Base-by-base conservation (phyloP, 2,113 vertebrate genomes). In the Cichladusa arquata region DNA sequence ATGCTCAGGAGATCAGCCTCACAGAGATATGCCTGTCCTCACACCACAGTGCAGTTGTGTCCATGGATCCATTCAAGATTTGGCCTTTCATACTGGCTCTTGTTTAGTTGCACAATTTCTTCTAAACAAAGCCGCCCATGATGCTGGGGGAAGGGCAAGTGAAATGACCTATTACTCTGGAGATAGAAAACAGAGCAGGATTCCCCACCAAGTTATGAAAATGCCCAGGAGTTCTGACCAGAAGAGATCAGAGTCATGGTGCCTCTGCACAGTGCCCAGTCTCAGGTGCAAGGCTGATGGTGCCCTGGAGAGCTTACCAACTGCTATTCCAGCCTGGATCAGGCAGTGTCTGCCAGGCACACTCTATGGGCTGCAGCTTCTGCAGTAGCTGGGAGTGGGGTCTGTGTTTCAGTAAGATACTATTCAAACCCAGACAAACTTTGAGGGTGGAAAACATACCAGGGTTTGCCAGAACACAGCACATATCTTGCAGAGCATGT, bases 241-340 rank as follows among this genome's bases (percentile, higher is more conserved):
- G 81, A 73, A 65, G 23, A 50, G 42, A 45, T 69, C 36, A 53
- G 42, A 81, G 83, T n/a, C 25, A 26, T n/a, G 53, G 29, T 31
- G 54, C 31, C 18, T 47, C 67, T 77, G 53, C 45, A 47, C 40
- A 34, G 53, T 0, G 1, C 50, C 40, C 0, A 0, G 22, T 24
- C 33, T 2, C 0, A 1, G 2, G 48, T 19, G 25, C 22, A 31
- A 80, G 45, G 40, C 58, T 36, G 19, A 11, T 0, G 0, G n/a
- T 73, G 69, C 8, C 38, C 28, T 0, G 0, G 56, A 54, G 26
- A 58, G 34, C 18, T 82, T 36, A 11, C 24, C 26, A 40, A 6
- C 14, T 51, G 11, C 40, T 33, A 48, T 3, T 45, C 34, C 76
- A 64, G 29, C 22, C 22, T 33, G 71, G 81, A 20, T 8, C n/a